Evolutionary conservation across 2,888 invertebrate genomes (phyloP).

Genomic region (Sphaeridia pumilis): DNA sequence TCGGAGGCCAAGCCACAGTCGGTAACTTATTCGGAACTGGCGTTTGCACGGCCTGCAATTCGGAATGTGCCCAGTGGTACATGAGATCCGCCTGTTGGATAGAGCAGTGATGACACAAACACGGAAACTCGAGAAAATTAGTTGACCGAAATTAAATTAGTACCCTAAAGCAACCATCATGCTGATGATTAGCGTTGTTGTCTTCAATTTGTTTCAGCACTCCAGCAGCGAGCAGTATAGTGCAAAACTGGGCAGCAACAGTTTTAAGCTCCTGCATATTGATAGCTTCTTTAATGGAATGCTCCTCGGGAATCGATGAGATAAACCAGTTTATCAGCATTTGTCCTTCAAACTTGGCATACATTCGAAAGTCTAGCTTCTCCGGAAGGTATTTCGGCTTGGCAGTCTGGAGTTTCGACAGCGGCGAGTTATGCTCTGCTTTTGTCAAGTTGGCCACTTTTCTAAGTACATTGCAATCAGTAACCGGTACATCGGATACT

Average conservation of each 20-base stretch:
- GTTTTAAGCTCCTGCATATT: constrained; percentile 61
- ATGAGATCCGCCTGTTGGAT: constrained; percentile 76
- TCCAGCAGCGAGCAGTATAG: constrained; percentile 73
- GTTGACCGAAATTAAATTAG: too few species aligned
- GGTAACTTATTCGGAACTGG: constrained; percentile 61
- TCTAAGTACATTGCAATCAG: constrained; percentile 60
- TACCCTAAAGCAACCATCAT: too few species aligned
- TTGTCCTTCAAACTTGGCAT: constrained; percentile 89
- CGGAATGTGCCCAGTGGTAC: constrained; percentile 83
- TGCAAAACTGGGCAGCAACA: constrained; percentile 71
- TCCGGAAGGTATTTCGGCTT: constrained; percentile 70
- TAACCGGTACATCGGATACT: constrained; percentile 44
- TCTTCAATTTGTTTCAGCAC: constrained; percentile 69
- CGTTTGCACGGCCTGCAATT: constrained; percentile 53
- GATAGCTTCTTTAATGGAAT: constrained; percentile 51
- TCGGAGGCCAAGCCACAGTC: constrained; percentile 60
- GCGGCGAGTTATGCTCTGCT: constrained; percentile 50
- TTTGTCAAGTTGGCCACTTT: constrained; percentile 74
- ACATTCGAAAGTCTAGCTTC: constrained; percentile 72
- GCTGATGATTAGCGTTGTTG: constrained; percentile 52
- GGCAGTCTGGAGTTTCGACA: constrained; percentile 39
- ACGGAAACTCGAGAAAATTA: too few species aligned
- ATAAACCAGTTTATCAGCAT: constrained; percentile 84
- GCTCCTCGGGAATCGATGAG: constrained; percentile 61
- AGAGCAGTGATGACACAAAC: too few species aligned